A percentile compares a stretch with the other conserved stretches of the same genome.
Evolutionary conservation across 2,888 invertebrate genomes (phyloP).

Genomic region (Habroteleia sp.): DNA sequence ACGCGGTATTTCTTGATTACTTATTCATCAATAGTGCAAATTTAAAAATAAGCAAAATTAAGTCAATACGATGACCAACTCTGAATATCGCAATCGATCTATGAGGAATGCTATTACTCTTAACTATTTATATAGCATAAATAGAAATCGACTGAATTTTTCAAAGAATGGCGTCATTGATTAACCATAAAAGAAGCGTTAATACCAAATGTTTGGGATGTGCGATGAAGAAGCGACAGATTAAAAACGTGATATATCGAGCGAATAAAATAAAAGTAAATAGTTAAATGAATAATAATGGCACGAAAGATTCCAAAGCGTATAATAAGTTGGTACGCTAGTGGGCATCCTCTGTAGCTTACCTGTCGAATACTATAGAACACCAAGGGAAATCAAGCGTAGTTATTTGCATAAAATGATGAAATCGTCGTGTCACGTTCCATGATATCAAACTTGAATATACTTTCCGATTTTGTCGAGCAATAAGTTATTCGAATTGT

Average conservation of each 20-base stretch:
- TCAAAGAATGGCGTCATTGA: constrained; percentile 21
- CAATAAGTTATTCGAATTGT: constrained; percentile 62
- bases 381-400: constrained; percentile 80
- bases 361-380: constrained; percentile 67
- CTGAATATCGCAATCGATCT: background rate
- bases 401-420: constrained; percentile 81
- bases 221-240: constrained; percentile 4
- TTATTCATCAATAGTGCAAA: too few species aligned
- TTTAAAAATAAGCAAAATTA: too few species aligned
- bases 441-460: constrained; percentile 63
- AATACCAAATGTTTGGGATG: constrained; percentile 8
- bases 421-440: constrained; percentile 77
- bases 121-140: constrained; percentile 18
- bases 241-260: constrained; percentile 25
- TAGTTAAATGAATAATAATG: constrained; percentile 57
- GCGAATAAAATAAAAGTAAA: constrained; percentile 36
- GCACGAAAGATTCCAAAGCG: constrained; percentile 28
- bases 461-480: constrained; percentile 59
- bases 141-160: constrained; percentile 5
- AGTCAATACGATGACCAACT: background rate
- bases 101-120: background rate
- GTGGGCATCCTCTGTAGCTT: constrained; percentile 40
- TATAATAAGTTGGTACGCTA: constrained; percentile 50
- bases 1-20: too few species aligned
- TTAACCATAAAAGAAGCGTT: constrained; percentile 23